Base-by-base conservation (phyloP, 2,888 invertebrate species). In the Orthonevra nobilis region DNA sequence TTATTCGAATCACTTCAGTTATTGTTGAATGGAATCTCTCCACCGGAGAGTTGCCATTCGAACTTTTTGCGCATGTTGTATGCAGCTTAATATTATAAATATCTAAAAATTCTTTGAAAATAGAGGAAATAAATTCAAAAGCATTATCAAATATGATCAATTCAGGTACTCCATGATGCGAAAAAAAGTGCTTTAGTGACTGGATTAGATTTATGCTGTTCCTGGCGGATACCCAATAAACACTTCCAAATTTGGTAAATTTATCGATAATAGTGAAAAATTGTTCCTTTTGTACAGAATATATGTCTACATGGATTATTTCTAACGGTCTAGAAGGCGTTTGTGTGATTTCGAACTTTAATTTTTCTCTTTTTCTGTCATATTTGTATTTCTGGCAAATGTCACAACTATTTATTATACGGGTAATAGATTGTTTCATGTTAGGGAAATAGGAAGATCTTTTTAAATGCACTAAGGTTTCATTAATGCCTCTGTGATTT, bases 251-350 rank as follows among this genome's bases (percentile, higher is more conserved):
- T n/a, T 68, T 82, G 0, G 64, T 72, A 32, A 81, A 81, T 69
- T 82, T 81, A 17, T 81, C 81, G 1, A 81, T 50, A 4, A 83
- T 66, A 6, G 82, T 81, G 6, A 81, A 15, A 2, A 50, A 38
- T 12, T 54, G 12, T n/a, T n/a, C n/a, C n/a, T n/a, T n/a, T n/a
- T n/a, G n/a, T n/a, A n/a, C n/a, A n/a, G n/a, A n/a, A n/a, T n/a
- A n/a, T n/a, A n/a, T n/a, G n/a, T n/a, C n/a, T n/a, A n/a, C n/a
- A n/a, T n/a, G n/a, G n/a, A n/a, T n/a, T n/a, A n/a, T n/a, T n/a
- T n/a, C n/a, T n/a, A n/a, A n/a, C n/a, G n/a, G n/a, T n/a, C n/a
- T n/a, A 0, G n/a, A n/a, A 0, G 81, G 81, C 7, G 66, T 73
- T 72, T 77, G 72, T 1, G 81, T 38, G 5, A 54, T 30, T 36